Evolutionary conservation across 2,888 invertebrate species (phyloP), one percentile per base, ranked within the genome.

Genomic region (Apodemia mormo): DNA sequence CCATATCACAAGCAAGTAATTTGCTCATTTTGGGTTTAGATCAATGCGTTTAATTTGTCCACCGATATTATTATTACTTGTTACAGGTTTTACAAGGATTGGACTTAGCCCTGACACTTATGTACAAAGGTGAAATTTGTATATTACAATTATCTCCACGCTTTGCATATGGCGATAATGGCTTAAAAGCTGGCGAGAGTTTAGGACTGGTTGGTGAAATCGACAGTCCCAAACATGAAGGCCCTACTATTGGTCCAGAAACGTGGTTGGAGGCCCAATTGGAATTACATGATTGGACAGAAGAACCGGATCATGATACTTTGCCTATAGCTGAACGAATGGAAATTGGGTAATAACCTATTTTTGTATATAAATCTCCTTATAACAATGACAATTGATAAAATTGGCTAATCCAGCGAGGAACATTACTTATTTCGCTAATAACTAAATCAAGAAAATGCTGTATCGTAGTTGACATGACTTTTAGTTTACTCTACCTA

Each of bases 71-170:
- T 3, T 33, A 33, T 33, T 29, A 61, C 61, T 66, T 40, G 33
- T 81, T 81, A 66, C 75, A 95, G 94, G 85, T 95, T 9, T 86
- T 96, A 68, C 95, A 97, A 95, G 98, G 98, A 9, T 82, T 98
- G 80, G 98, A 98, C 86, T 94, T 98, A 87, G 96, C 96, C 29
- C 86, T 98, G 75, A 96, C 97, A 37, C 89, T 98, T 77, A 98
- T 98, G 98, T 95, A 96, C 82, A 93, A 95, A 79, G 96, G 96
- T 0, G 98, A 99, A 92, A 93, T 94, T 77, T 96, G 97, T 71
- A 94, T 96, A 76, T 86, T 98, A 66, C 94, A 95, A 82, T 92
- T 98, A 68, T 95, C 95, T 73, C 94, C 97, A 3, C 94, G 98
- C 77, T 97, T 98, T 89, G 98, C 96, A 2, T 99, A 96, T 83